Evolutionary conservation across 2,888 invertebrate species (phyloP), one percentile per base, ranked within the genome.

Genomic region (Norana najaformis): DNA sequence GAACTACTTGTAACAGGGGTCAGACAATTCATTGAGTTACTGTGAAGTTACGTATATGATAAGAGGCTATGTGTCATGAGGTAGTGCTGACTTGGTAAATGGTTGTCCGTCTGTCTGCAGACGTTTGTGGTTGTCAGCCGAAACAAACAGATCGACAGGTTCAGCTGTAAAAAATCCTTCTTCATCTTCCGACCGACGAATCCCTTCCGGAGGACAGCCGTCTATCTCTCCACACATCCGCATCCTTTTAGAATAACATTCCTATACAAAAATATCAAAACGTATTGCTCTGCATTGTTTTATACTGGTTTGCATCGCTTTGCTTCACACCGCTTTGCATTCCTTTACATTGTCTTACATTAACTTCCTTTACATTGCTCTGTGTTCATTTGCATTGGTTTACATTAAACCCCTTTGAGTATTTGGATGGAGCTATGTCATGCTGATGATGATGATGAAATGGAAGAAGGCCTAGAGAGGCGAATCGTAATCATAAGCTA

Each of bases 181-280:
- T 85, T 85, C 85, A 30, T 85, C 18, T 85, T 85, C 85, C 37
- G 36, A 5, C 35, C 85, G 23, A 85, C 85, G 0, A 85, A 85
- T 37, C 85, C 85, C 36, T 35, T 85, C 85, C 35, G 85, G 16
- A 16, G 23, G 16, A 36, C 0, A 85, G 35, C 85, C 85, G 34
- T 85, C 85, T n/a, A 23, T 8, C 16, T 85, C 36, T 85, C 85
- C 37, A 85, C 85, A 14, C 85, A 85, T 85, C 85, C 85, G 85
- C 0, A 85, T 85, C 85, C 85, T 85, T n/a, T 69, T 69, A 30
- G 3, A 47, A 23, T 5, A 23, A 20, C 20, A 23, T 47, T 23
- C n/a, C 69, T 69, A 6, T n/a, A 8, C 5, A 1, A 8, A 69
- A 69, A 69, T n/a, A 30, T 8, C 13, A 69, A 6, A n/a, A n/a